phyloP scores from a whole-genome alignment of 2,888 invertebrate genomes.

The Spisula subtruncata region DNA sequence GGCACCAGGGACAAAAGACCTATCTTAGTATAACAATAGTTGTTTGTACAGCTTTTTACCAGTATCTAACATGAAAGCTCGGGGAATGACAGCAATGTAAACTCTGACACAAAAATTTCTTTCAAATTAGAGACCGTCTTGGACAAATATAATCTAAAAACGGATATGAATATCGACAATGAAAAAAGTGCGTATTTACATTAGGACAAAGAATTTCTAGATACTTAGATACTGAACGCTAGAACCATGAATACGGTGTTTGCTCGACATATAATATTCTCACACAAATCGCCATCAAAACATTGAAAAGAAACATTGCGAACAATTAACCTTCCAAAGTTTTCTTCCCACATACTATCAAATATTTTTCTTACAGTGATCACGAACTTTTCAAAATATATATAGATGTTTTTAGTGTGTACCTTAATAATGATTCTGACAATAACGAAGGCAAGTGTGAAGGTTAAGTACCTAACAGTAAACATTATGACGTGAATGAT shows the following conservation, averaged over 20 bases:
- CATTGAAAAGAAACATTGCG: not conserved
- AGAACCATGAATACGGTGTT: conserved; percentile 4
- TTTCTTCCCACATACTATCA: not conserved
- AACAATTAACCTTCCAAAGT: not conserved
- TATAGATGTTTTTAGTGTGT: not conserved
- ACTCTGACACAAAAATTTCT: conserved; percentile 53
- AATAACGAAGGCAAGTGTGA: not conserved
- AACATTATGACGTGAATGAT: not conserved
- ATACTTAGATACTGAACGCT: not conserved
- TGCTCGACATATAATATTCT: conserved; percentile 37
- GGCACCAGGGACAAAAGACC: conserved; percentile 36
- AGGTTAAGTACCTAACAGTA: not conserved
- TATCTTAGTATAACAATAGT: conserved; percentile 30
- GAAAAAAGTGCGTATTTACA: conserved; percentile 37
- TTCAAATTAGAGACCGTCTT: conserved; percentile 50
- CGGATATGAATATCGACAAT: conserved; percentile 48
- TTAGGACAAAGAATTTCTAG: conserved; percentile 32
- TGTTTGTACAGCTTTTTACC: conserved; percentile 51
- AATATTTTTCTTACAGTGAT: not conserved
- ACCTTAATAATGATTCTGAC: not conserved
- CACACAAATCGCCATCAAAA: conserved; percentile 30
- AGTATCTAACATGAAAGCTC: conserved; percentile 43
- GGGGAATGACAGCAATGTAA: conserved; percentile 35
- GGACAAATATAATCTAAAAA: conserved; percentile 48
- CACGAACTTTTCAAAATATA: not conserved